Conservation (phyloP, 2,888 invertebrate species). For the Acleris laterana region DNA sequence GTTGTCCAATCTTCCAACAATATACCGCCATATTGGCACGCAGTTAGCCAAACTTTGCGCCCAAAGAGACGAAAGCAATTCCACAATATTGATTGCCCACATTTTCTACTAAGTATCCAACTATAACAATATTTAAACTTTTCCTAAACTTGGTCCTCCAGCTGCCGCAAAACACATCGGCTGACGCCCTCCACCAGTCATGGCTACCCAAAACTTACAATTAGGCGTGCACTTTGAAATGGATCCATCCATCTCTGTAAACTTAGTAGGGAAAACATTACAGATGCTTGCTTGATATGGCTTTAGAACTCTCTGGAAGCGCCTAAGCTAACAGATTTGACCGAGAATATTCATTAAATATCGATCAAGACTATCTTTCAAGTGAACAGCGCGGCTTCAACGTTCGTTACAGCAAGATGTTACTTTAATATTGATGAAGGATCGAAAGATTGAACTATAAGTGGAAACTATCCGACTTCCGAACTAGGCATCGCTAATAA, state of each 20-base stretch:
- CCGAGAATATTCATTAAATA: too few species aligned
- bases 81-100: constrained; percentile 28
- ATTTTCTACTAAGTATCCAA: constrained; percentile 27
- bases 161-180: constrained; percentile 36
- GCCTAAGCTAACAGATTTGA: neutral
- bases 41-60: constrained; percentile 17
- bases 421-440: too few species aligned
- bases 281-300: constrained; percentile 41
- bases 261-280: constrained; percentile 60
- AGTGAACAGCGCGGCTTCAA: neutral
- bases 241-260: constrained; percentile 67
- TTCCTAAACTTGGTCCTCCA: constrained; percentile 22
- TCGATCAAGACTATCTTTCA: too few species aligned
- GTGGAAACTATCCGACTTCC: too few species aligned
- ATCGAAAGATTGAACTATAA: too few species aligned
- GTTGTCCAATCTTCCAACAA: constrained; percentile 1
- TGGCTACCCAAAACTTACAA: constrained; percentile 57
- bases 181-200: constrained; percentile 37
- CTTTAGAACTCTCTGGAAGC: constrained; percentile 16
- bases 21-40: constrained; percentile 3
- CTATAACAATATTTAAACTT: constrained; percentile 32
- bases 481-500: too few species aligned
- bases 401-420: neutral
- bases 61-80: constrained; percentile 16
- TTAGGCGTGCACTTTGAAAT: constrained; percentile 64